Conservation (phyloP, 2,797 vertebrate species). For the Chloroceryle inda region DNA sequence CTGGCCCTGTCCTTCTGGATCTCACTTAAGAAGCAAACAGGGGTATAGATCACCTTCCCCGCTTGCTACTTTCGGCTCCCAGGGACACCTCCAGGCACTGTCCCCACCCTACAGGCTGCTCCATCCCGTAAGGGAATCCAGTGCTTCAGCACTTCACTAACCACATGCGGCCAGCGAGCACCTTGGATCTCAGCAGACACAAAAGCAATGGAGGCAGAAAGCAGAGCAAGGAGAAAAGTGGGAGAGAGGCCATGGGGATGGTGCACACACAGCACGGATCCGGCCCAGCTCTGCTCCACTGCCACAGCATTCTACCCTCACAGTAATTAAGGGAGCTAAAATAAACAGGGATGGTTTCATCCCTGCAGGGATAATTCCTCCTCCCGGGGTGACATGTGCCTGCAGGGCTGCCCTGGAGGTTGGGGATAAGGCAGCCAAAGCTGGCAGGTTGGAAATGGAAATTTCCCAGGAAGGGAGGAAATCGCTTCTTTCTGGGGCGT, state of each 20-base stretch:
- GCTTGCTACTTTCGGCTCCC: neutral
- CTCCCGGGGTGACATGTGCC: fast-evolving
- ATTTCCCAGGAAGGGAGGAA: constrained; percentile 27
- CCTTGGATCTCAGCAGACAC: neutral
- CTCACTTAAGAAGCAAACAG: neutral
- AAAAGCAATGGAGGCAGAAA: neutral
- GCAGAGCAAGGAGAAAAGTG: neutral
- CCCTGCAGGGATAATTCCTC: neutral
- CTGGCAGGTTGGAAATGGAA: neutral
- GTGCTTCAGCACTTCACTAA: neutral
- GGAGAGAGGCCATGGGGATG: fast-evolving
- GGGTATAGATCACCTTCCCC: neutral
- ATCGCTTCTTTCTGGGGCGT: neutral
- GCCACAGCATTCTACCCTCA: fast-evolving
- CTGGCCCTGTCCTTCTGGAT: neutral
- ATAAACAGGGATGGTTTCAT: neutral
- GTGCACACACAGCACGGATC: fast-evolving
- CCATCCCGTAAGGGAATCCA: neutral
- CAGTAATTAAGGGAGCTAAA: neutral
- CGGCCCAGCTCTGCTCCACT: fast-evolving
- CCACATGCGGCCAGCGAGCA: fast-evolving
- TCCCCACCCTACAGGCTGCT: neutral
- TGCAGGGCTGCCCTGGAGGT: neutral
- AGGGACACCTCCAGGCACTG: neutral
- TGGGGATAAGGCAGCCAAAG: neutral